phyloP scores from a whole-genome alignment of 2,797 vertebrate genomes.

The Liasis olivaceus region DNA sequence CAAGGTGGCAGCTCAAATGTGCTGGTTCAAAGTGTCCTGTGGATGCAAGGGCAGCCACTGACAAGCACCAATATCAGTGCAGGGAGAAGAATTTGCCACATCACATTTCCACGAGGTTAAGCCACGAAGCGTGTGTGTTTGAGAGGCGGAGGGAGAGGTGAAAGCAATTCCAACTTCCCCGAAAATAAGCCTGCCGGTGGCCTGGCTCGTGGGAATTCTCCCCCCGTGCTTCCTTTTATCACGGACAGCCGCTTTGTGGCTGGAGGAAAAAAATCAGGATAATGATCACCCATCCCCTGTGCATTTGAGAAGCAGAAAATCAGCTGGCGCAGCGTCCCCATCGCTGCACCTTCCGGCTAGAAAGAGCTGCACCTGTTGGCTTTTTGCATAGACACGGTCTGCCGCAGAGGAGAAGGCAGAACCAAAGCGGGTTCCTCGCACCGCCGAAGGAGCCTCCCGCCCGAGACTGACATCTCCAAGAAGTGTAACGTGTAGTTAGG shows the following conservation, averaged over 20 bases:
- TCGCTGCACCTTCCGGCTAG: neutral
- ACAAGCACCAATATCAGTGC: neutral
- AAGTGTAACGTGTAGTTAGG: neutral
- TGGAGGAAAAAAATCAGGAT: neutral
- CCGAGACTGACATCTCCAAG: neutral
- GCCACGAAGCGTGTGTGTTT: neutral
- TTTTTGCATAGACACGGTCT: neutral
- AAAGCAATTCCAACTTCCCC: neutral
- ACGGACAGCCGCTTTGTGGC: neutral
- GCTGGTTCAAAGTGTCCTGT: neutral
- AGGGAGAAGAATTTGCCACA: neutral
- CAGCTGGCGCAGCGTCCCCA: neutral
- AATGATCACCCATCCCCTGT: neutral
- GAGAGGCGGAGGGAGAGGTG: neutral
- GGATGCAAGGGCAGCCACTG: neutral
- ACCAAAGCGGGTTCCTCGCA: neutral
- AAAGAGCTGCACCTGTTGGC: slow-evolving; percentile 25
- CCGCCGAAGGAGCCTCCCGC: neutral
- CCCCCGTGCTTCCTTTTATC: neutral
- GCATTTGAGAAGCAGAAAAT: no score
- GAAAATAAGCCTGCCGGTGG: neutral
- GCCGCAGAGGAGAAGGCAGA: neutral
- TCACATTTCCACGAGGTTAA: neutral
- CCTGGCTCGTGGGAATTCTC: neutral
- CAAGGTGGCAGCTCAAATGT: neutral